These are phyloP conservation scores for Phoxinus dragarum DNA, from an alignment of 2,797 vertebrate genomes.

Conservation along the genomic window DNA sequence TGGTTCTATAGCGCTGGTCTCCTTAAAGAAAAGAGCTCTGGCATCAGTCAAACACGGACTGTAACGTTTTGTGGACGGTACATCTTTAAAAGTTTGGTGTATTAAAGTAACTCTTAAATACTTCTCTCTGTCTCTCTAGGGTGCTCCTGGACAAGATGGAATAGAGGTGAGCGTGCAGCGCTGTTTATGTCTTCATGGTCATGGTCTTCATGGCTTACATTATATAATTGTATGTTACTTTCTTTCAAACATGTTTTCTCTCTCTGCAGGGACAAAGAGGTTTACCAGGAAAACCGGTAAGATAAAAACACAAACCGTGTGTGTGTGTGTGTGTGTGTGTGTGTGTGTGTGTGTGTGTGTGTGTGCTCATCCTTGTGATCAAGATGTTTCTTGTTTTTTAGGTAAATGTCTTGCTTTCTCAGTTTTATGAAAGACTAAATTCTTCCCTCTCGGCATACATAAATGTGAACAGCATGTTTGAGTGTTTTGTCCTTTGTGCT, in stretches of 20 bases:
- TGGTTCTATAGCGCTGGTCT: background rate
- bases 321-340: background rate
- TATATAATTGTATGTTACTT: conserved; percentile 11
- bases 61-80: background rate
- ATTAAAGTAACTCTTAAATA: conserved; percentile 10
- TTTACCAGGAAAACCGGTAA: conserved; percentile 77
- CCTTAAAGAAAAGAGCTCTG: background rate
- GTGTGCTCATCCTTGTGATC: background rate
- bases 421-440: conserved; percentile 27
- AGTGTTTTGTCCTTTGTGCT: conserved; percentile 2
- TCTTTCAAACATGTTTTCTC: conserved; percentile 3
- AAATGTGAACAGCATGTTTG: conserved; percentile 28
- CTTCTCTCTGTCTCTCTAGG: conserved; percentile 61
- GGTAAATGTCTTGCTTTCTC: conserved; percentile 5
- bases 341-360: background rate
- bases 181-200: background rate
- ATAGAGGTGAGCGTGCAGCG: conserved; percentile 69
- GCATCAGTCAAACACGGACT: background rate
- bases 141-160: conserved; percentile 74
- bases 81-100: background rate
- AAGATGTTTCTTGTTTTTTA: conserved; percentile 6
- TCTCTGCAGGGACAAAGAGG: conserved; percentile 77
- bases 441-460: conserved; percentile 9
- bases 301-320: background rate
- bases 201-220: background rate